These are phyloP conservation scores for Physocephala rufipes DNA, from an alignment of 2,888 invertebrate genomes.

Conservation along the genomic window DNA sequence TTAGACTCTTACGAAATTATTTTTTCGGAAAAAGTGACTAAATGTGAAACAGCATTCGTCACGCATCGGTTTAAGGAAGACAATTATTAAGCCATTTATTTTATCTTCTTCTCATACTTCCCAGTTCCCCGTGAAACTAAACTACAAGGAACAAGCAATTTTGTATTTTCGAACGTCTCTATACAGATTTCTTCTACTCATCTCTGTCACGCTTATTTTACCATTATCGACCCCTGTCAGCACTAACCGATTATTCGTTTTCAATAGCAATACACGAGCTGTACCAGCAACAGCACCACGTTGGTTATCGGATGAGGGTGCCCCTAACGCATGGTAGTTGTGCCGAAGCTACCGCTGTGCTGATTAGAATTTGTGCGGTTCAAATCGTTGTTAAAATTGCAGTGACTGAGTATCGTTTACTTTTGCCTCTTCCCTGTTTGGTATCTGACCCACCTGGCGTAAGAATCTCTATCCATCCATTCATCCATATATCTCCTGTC, in stretches of 20 bases:
- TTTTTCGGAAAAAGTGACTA: no score
- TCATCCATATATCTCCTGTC: no score
- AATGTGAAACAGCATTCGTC: slow-evolving; percentile 61
- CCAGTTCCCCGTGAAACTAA: neutral
- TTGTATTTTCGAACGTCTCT: slow-evolving; percentile 16
- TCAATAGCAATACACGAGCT: slow-evolving; percentile 32
- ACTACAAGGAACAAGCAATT: slow-evolving; percentile 15
- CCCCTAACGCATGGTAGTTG: slow-evolving; percentile 13
- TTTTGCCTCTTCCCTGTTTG: slow-evolving; percentile 13
- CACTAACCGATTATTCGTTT: neutral
- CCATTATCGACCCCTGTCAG: slow-evolving; percentile 42
- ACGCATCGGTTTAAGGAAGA: slow-evolving; percentile 63
- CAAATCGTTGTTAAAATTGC: slow-evolving; percentile 18
- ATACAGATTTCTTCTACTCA: slow-evolving; percentile 37
- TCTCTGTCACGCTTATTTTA: slow-evolving; percentile 51
- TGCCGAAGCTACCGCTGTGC: slow-evolving; percentile 22
- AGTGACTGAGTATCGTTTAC: slow-evolving; percentile 27
- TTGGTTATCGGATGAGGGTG: slow-evolving; percentile 38
- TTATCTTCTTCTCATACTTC: slow-evolving; percentile 38
- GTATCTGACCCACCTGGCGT: neutral
- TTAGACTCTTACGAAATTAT: neutral
- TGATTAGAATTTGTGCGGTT: neutral
- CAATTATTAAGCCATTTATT: slow-evolving; percentile 61
- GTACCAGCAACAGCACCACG: slow-evolving; percentile 24
- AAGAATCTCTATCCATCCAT: neutral